Base-by-base conservation (phyloP, 2,113 vertebrate genomes). In the Sander lucioperca region DNA sequence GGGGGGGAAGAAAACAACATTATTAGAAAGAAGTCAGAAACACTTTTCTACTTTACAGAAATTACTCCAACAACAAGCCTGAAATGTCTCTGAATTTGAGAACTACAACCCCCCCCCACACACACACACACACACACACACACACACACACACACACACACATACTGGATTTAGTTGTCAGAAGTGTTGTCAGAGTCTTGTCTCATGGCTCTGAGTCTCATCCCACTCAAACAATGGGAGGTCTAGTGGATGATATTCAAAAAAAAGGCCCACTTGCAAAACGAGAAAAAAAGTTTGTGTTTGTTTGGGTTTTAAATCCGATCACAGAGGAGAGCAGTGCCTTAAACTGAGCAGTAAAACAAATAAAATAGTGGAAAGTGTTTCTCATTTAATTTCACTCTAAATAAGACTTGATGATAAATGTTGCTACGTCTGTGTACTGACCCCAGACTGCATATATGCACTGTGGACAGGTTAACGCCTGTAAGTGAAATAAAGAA, bases 201-300 rank as follows among this genome's bases (percentile, higher is more conserved):
- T 65, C 58, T 77, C 71, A 18, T 47, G 56, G 47, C 54, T 51
- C 25, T 36, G 59, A 58, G 67, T 77, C 64, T 82, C 62, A 51
- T 79, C 80, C 74, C 77, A 74, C 81, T 83, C 80, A 91, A 71
- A 85, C 81, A 59, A 74, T 64, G 19, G 83, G 87, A 80, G 66
- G 73, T 78, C 68, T 68, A 6, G 12, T 6, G 74, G 77, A 74
- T 82, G 21, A 62, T 64, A 79, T 74, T 87, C 54, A 76, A 79
- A 86, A 79, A 79, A 86, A 65, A 45, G 2, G 16, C 61, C 71
- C 58, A 58, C 45, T 84, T 21, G 2, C 43, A 39, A 79, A 33
- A 33, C 6, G 7, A 67, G n/a, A n/a, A n/a, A n/a, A n/a, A n/a
- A n/a, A n/a, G n/a, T n/a, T n/a, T 33, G 3, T 47, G 72, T 66